These are phyloP conservation scores for Peromyscus californicus DNA, from an alignment of 2,113 vertebrate genomes.

Conservation along the genomic window DNA sequence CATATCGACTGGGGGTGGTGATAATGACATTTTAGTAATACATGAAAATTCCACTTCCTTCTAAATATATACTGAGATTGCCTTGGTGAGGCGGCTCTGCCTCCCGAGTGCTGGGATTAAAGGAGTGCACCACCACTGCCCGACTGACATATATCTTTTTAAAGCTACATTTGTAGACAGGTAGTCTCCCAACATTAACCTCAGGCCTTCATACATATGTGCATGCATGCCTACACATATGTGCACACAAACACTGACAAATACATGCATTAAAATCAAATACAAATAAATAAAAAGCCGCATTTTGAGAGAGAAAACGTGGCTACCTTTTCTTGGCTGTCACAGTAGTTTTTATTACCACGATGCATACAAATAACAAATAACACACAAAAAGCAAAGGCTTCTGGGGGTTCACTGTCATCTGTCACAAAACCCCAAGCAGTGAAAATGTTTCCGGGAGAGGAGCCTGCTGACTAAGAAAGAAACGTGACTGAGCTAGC, in stretches of 20 bases:
- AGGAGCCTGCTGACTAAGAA: background rate
- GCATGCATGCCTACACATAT: background rate
- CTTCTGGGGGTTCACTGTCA: slow-evolving; percentile 35
- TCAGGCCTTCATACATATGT: background rate
- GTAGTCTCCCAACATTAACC: background rate
- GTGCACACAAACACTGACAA: background rate
- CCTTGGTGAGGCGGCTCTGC: background rate
- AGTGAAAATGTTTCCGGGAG: background rate
- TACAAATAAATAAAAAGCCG: background rate
- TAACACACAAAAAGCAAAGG: background rate
- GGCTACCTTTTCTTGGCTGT: slow-evolving; percentile 61
- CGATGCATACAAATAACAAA: background rate
- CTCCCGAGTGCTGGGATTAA: too few relatives aligned
- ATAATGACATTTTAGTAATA: background rate
- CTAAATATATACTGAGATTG: background rate
- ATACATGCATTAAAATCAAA: background rate
- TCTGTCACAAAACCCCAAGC: slow-evolving; percentile 23
- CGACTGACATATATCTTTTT: background rate
- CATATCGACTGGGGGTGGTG: background rate
- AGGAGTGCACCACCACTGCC: too few relatives aligned
- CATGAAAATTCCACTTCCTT: background rate
- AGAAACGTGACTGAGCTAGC: background rate
- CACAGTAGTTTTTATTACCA: background rate
- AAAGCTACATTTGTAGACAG: background rate
- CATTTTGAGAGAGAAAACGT: slow-evolving; percentile 22